Conservation (phyloP, 2,113 vertebrate genomes). For the Lipophrys pholis region DNA sequence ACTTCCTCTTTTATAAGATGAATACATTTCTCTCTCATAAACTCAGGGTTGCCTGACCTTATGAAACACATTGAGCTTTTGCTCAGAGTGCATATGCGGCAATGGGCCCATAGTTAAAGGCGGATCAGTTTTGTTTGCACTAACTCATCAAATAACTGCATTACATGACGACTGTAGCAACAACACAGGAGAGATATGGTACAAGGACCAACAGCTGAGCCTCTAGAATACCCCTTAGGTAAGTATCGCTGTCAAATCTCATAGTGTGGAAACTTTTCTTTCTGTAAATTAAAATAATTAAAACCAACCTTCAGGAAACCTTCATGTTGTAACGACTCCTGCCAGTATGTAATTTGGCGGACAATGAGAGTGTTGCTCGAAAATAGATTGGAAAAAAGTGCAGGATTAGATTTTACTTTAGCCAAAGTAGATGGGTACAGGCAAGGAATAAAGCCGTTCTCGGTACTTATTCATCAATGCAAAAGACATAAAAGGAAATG, state of each 20-base stretch:
- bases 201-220: too few relatives aligned
- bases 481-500: background rate
- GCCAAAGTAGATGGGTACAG: background rate
- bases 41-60: too few relatives aligned
- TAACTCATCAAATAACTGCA: too few relatives aligned
- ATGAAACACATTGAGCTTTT: too few relatives aligned
- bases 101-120: too few relatives aligned
- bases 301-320: background rate
- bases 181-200: too few relatives aligned
- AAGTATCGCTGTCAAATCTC: background rate
- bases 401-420: background rate
- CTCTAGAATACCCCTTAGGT: too few relatives aligned
- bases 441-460: background rate
- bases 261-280: background rate
- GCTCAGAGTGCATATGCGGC: too few relatives aligned
- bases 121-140: too few relatives aligned
- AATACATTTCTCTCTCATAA: too few relatives aligned
- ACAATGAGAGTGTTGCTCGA: background rate
- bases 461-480: background rate
- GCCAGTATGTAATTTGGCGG: background rate
- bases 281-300: background rate
- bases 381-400: background rate
- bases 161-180: too few relatives aligned
- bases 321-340: background rate
- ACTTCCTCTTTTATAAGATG: too few relatives aligned